phyloP scores from a whole-genome alignment of 2,888 invertebrate species.

The Periphyllus acericola region DNA sequence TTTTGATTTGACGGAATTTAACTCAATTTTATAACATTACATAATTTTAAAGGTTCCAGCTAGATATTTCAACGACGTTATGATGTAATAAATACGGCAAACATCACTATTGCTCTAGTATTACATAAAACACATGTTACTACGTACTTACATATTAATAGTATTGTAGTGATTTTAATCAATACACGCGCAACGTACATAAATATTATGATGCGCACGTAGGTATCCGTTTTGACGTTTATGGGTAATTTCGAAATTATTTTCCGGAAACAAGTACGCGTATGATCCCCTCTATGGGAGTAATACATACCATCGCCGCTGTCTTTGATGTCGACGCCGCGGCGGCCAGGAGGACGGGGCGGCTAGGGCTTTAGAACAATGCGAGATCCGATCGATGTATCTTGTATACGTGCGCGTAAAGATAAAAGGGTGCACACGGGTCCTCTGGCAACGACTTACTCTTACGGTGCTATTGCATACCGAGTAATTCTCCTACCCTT shows the following conservation, averaged over 20 bases:
- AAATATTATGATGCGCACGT: background rate
- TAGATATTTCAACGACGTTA: too few species aligned
- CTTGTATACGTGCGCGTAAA: background rate
- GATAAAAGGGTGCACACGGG: constrained; percentile 2
- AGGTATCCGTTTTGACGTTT: background rate
- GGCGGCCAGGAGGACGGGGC: background rate
- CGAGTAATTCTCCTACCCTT: background rate
- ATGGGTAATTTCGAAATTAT: background rate
- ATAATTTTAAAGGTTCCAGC: too few species aligned
- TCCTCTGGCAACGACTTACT: background rate
- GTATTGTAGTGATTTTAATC: too few species aligned
- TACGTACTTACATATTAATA: too few species aligned
- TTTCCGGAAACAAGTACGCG: background rate
- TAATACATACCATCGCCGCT: background rate
- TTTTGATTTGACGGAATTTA: too few species aligned
- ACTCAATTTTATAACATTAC: too few species aligned
- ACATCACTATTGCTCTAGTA: too few species aligned
- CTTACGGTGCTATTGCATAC: background rate
- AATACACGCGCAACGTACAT: background rate
- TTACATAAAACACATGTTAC: too few species aligned
- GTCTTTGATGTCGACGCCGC: background rate
- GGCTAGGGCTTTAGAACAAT: background rate
- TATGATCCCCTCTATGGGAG: background rate
- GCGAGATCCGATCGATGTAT: background rate
- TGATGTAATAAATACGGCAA: too few species aligned